Conservation (phyloP, 1,140 invertebrate species). For the Drosophila lacertosa region DNA sequence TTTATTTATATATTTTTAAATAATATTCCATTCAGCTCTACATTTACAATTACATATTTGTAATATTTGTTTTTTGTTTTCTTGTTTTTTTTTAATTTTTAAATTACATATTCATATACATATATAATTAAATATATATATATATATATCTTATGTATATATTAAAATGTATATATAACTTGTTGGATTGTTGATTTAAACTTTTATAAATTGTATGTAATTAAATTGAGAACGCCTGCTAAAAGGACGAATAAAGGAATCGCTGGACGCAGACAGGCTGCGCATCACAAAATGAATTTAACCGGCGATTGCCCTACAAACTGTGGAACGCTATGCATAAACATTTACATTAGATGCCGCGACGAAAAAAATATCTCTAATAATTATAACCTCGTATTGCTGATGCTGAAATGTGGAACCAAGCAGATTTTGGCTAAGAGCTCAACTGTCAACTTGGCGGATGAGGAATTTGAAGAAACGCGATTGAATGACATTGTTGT, state of each 20-base stretch:
- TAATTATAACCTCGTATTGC: slow-evolving; percentile 22
- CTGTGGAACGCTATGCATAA: slow-evolving; percentile 44
- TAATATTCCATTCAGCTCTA: slow-evolving; percentile 80
- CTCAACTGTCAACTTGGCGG: slow-evolving; percentile 15
- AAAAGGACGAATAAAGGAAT: slow-evolving; percentile 47
- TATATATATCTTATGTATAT: slow-evolving; percentile 73
- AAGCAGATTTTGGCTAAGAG: not conserved
- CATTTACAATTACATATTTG: slow-evolving; percentile 82
- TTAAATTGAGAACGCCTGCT: slow-evolving; percentile 59
- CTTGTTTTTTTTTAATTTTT: slow-evolving; percentile 45
- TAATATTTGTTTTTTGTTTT: slow-evolving; percentile 59
- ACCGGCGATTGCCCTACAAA: slow-evolving; percentile 7
- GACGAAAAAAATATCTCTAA: slow-evolving; percentile 9
- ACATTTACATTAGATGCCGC: slow-evolving; percentile 52
- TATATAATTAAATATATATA: slow-evolving; percentile 56
- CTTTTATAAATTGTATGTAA: slow-evolving; percentile 43
- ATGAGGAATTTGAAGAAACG: slow-evolving; percentile 29
- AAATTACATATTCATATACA: slow-evolving; percentile 67
- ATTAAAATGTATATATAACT: slow-evolving; percentile 79
- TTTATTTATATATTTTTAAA: slow-evolving; percentile 74
- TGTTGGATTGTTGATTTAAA: slow-evolving; percentile 45
- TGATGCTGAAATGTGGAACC: slow-evolving; percentile 18
- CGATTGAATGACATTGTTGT: slow-evolving; percentile 34
- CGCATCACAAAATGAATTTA: slow-evolving; percentile 13
- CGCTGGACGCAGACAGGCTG: slow-evolving; percentile 18